Evolutionary conservation across 2,888 invertebrate genomes (phyloP).

Genomic region (Odontomyia ornata): DNA sequence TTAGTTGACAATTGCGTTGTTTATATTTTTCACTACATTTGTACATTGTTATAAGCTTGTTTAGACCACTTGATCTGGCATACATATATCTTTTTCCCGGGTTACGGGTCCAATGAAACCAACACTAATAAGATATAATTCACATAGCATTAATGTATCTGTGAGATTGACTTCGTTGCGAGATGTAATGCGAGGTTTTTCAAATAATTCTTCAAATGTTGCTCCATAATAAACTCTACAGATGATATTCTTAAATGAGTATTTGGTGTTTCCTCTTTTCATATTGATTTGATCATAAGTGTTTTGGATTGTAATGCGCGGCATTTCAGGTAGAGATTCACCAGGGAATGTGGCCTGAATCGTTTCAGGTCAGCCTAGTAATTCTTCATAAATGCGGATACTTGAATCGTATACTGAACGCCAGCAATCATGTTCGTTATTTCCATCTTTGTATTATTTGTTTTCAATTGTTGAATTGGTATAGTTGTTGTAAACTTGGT

Average conservation of each 20-base stretch:
- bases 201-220: conserved; percentile 68
- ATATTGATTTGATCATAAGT: conserved; percentile 72
- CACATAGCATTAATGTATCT: conserved; percentile 73
- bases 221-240: conserved; percentile 80
- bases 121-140: conserved; percentile 76
- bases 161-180: conserved; percentile 68
- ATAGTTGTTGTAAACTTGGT: conserved; percentile 66
- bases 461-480: conserved; percentile 66
- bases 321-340: conserved; percentile 56
- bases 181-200: conserved; percentile 64
- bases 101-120: conserved; percentile 72
- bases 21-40: no score
- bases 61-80: no score
- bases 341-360: conserved; percentile 62
- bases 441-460: conserved; percentile 64
- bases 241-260: conserved; percentile 57
- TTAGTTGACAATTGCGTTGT: no score
- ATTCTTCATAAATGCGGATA: conserved; percentile 66
- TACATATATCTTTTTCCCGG: no score
- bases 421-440: conserved; percentile 63
- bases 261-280: conserved; percentile 72
- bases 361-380: conserved; percentile 63
- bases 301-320: conserved; percentile 62
- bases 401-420: conserved; percentile 65
- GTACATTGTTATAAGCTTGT: no score